Percentiles rank a stretch among this genome's conserved stretches.
These are phyloP conservation scores for Pterophyllum scalare DNA, from an alignment of 2,113 vertebrate species.

Conservation along the genomic window DNA sequence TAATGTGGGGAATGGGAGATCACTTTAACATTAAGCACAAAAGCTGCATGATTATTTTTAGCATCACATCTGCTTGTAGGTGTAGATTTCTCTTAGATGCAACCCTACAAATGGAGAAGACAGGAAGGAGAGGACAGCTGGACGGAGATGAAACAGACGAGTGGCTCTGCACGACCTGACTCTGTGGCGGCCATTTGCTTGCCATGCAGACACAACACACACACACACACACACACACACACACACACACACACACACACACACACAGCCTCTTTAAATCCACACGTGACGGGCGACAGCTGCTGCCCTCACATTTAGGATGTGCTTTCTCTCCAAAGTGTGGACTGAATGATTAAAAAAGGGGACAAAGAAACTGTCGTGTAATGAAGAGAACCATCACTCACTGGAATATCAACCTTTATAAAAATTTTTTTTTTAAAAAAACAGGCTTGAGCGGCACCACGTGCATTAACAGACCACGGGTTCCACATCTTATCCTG, in stretches of 20 bases:
- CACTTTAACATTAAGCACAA: not conserved
- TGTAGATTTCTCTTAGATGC: constrained; percentile 10
- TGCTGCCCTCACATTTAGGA: constrained; percentile 50
- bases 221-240: constrained; percentile 28
- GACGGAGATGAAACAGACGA: constrained; percentile 53
- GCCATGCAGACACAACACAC: constrained; percentile 35
- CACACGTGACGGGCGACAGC: constrained; percentile 62
- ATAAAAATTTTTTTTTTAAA: too few relatives aligned
- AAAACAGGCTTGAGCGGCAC: constrained; percentile 16
- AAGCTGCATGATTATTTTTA: not conserved
- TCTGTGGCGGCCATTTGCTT: constrained; percentile 63
- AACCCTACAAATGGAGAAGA: constrained; percentile 33
- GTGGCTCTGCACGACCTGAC: constrained; percentile 34
- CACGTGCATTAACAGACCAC: constrained; percentile 8
- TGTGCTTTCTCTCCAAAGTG: constrained; percentile 30
- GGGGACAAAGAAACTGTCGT: not conserved
- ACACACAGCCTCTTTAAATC: constrained; percentile 44
- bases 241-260: constrained; percentile 12
- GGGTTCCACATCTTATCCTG: constrained; percentile 12
- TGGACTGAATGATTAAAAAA: not conserved
- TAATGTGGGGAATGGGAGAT: not conserved
- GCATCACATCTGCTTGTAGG: not conserved
- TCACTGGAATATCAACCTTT: not conserved
- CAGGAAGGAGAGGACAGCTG: constrained; percentile 70
- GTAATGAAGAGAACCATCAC: not conserved